Percentiles rank a stretch among this genome's conserved stretches.
These are phyloP conservation scores for Pelodiscus sinensis DNA, from an alignment of 2,113 vertebrate genomes.

Conservation along the genomic window DNA sequence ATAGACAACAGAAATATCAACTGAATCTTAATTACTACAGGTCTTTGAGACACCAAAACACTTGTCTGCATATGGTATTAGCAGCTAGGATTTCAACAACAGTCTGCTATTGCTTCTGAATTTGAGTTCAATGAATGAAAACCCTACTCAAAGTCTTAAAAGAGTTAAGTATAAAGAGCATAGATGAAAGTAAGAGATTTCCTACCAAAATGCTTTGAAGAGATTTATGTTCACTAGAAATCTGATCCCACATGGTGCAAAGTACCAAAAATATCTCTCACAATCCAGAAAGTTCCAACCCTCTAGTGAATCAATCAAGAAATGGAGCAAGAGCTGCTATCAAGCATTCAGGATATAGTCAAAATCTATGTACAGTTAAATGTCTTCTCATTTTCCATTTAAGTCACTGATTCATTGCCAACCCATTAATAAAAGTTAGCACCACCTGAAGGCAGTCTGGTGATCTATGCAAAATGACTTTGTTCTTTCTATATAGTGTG, in stretches of 20 bases:
- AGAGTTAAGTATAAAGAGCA: constrained; percentile 32
- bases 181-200: constrained; percentile 26
- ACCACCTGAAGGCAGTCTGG: background rate
- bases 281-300: background rate
- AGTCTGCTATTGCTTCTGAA: constrained; percentile 7
- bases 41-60: background rate
- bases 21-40: background rate
- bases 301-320: background rate
- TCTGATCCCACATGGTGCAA: fast-evolving
- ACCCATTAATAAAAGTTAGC: background rate
- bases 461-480: background rate
- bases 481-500: background rate
- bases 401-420: background rate
- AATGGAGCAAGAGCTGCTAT: background rate
- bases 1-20: background rate
- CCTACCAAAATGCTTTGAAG: background rate
- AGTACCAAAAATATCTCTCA: background rate
- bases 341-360: background rate
- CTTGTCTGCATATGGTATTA: background rate
- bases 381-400: background rate
- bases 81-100: constrained; percentile 21
- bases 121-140: constrained; percentile 24
- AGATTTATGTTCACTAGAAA: background rate
- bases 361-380: background rate
- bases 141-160: background rate